These are phyloP conservation scores for Phasia obesa DNA, from an alignment of 2,888 invertebrate genomes.

Conservation along the genomic window DNA sequence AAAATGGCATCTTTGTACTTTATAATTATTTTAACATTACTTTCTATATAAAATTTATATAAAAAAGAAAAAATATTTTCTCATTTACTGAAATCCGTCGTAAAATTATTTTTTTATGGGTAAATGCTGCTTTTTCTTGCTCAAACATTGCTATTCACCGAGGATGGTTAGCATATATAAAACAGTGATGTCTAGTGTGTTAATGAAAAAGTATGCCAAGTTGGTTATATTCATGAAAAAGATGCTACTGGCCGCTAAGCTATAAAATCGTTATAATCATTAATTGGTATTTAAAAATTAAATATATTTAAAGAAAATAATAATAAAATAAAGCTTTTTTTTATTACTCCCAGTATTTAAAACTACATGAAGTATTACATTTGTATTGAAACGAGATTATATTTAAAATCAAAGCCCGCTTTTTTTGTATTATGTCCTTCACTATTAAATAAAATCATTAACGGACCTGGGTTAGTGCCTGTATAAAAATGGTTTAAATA, in stretches of 20 bases:
- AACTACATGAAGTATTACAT: too few relatives aligned
- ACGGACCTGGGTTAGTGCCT: neutral
- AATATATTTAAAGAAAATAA: too few relatives aligned
- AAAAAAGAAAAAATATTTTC: slow-evolving; percentile 28
- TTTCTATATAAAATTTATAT: slow-evolving; percentile 26
- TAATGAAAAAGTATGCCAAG: neutral
- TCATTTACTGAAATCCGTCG: slow-evolving; percentile 40
- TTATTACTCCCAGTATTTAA: too few relatives aligned
- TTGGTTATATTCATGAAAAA: neutral
- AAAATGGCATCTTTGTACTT: neutral
- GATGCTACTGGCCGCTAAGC: slow-evolving; percentile 5
- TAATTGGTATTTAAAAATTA: too few relatives aligned
- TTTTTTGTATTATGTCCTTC: neutral
- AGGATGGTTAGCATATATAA: neutral
- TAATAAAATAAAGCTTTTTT: neutral
- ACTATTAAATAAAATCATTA: neutral
- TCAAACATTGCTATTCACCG: neutral
- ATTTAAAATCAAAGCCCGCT: neutral
- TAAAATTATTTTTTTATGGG: slow-evolving; percentile 35
- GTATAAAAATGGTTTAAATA: neutral
- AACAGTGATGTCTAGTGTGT: slow-evolving; percentile 7
- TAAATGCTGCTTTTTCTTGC: slow-evolving; percentile 49
- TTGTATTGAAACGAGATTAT: neutral
- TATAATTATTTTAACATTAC: neutral
- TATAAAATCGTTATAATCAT: neutral